Evolutionary conservation across 2,888 invertebrate genomes (phyloP), one percentile per base, ranked within the genome.

Genomic region (Stenoptilia bipunctidactyla): DNA sequence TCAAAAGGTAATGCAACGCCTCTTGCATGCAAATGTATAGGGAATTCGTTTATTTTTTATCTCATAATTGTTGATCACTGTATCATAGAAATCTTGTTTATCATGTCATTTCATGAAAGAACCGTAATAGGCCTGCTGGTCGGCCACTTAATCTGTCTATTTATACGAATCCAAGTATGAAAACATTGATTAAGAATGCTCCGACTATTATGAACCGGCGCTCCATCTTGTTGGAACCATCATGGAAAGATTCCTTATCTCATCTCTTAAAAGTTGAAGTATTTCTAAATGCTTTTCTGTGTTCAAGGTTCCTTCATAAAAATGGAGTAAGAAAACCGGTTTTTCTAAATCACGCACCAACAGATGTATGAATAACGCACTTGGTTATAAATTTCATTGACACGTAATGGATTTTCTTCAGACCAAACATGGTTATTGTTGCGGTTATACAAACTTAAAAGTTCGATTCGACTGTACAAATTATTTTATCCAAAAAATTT

Each of bases 251-350:
- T 37, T 37, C 15, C 37, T 37, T 37, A 37, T 27, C 25, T 37
- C 27, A 30, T 37, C 37, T n/a, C 27, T 37, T 27, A 37, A 27
- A 37, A 30, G 27, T 38, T 27, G 37, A 38, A 38, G 37, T 38
- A 30, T 38, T 38, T n/a, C 37, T 30, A 38, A 38, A 38, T 38
- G 27, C 37, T 38, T 38, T 38, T 38, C 37, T 30, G 30, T 38
- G 37, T 38, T 38, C 15, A 38, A 38, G 37, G 37, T 38, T 38
- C 37, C 37, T 30, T 27, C 27, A 15, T 37, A 38, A 30, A 38
- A 38, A 38, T 30, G 25, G 30, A 38, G 13, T 27, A 38, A 38
- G 37, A 38, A 38, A 38, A 38, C 37, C 30, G 37, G 30, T 30
- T 27, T 27, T 38, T 27, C 27, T 12, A 37, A 37, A 38, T 8